A percentile compares a stretch with the other conserved stretches of the same genome.
These are phyloP conservation scores for Metaphire vulgaris DNA, from an alignment of 1,140 invertebrate genomes.

Conservation along the genomic window DNA sequence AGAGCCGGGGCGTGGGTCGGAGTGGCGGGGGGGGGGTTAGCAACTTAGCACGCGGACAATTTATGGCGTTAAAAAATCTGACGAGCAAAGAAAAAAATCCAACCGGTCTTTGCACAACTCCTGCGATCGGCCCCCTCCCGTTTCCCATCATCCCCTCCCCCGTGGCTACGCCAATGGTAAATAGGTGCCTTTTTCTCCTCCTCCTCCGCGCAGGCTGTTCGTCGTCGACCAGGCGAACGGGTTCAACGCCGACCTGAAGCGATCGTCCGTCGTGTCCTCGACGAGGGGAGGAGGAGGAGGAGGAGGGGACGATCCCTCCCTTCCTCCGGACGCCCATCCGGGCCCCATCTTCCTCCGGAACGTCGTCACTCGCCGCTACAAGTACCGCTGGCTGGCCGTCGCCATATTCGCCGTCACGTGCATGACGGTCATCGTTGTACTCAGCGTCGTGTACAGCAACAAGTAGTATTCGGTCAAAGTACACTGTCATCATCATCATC, in stretches of 20 bases:
- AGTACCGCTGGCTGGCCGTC: conserved; percentile 23
- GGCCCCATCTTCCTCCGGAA: conserved; percentile 22
- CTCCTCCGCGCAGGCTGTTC: neutral
- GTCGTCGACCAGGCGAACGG: neutral
- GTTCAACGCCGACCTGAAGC: neutral
- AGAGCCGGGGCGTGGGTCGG: too few species aligned
- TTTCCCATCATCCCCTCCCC: too few species aligned
- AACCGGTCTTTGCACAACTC: too few species aligned
- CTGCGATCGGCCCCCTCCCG: too few species aligned
- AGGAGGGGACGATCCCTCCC: too few species aligned
- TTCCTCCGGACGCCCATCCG: neutral
- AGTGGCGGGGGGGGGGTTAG: too few species aligned
- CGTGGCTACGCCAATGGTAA: too few species aligned
- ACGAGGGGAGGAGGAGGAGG: neutral
- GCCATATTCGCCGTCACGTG: conserved; percentile 21
- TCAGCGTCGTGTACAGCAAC: conserved; percentile 29
- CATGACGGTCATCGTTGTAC: conserved; percentile 27
- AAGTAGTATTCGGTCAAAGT: conserved; percentile 1
- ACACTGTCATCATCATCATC: too few species aligned
- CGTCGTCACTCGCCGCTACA: conserved; percentile 24
- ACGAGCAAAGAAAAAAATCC: too few species aligned
- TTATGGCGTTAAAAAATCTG: too few species aligned
- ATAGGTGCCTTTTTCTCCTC: too few species aligned
- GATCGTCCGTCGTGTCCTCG: neutral
- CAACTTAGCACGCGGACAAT: too few species aligned